phyloP scores from a whole-genome alignment of 92 coral and sea anemone genomes.

The Epizoanthus scotinus region DNA sequence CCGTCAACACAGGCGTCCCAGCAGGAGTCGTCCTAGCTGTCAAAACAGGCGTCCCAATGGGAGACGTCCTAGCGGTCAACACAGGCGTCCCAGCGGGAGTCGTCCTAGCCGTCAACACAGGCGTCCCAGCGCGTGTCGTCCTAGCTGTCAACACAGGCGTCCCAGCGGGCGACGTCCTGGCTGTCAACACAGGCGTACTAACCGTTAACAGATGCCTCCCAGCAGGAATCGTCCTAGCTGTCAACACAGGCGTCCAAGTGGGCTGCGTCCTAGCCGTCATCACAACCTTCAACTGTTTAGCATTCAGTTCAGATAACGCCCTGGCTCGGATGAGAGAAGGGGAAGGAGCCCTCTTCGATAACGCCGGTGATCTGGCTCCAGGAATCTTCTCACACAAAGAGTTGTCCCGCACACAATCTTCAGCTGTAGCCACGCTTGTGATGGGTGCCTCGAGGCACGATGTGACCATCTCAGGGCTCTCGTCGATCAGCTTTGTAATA shows the following conservation, averaged over 20 bases:
- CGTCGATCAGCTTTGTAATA: slow-evolving; percentile 12
- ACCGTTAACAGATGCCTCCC: not conserved
- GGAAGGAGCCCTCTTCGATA: not conserved
- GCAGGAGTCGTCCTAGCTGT: not conserved
- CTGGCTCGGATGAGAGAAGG: slow-evolving; percentile 16
- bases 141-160: slow-evolving; percentile 8
- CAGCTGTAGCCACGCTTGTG: slow-evolving; percentile 29
- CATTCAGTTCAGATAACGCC: slow-evolving; percentile 12
- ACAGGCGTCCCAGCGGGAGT: slow-evolving; percentile 12
- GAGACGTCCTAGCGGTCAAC: not conserved
- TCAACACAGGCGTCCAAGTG: not conserved
- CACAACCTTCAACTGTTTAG: not conserved
- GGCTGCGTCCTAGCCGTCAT: not conserved
- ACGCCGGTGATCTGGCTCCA: not conserved
- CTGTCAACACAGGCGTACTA: not conserved
- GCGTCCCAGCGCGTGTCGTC: no score
- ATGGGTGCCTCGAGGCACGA: slow-evolving; percentile 27
- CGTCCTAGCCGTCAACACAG: not conserved
- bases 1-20: not conserved
- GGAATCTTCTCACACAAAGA: slow-evolving; percentile 2
- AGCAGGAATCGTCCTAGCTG: not conserved
- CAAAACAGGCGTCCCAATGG: not conserved
- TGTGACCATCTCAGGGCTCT: slow-evolving; percentile 11
- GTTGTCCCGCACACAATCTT: not conserved
- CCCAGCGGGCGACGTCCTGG: not conserved